phyloP scores from a whole-genome alignment of 2,888 invertebrate species.

The Pseudococcus longispinus region DNA sequence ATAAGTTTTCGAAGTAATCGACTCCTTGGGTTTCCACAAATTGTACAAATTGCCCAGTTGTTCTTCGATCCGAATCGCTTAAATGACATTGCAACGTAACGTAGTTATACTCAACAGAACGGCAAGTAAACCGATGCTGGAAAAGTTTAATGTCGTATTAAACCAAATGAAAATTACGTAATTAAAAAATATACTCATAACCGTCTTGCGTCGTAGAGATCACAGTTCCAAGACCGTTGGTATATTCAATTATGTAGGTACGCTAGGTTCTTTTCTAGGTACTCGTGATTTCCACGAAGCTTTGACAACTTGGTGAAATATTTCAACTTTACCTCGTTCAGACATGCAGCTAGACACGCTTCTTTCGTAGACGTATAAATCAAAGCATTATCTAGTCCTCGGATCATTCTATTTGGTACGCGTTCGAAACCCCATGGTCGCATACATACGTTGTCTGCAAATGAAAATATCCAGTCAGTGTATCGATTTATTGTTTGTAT shows the following conservation, averaged over 20 bases:
- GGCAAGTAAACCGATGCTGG: constrained; percentile 86
- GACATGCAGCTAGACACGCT: constrained; percentile 88
- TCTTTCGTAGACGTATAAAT: constrained; percentile 94
- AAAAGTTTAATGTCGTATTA: constrained; percentile 60
- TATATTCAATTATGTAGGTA: not conserved
- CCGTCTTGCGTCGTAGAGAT: too few relatives aligned
- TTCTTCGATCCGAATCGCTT: constrained; percentile 87
- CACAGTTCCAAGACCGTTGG: too few relatives aligned
- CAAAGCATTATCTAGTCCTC: constrained; percentile 87
- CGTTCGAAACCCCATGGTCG: constrained; percentile 93
- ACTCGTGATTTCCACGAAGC: not conserved
- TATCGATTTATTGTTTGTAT: not conserved
- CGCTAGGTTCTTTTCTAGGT: too few relatives aligned
- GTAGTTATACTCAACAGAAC: constrained; percentile 93
- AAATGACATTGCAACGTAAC: constrained; percentile 89
- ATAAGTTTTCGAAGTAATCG: constrained; percentile 89
- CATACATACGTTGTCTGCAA: constrained; percentile 83
- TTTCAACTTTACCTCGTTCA: constrained; percentile 75
- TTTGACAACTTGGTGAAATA: not conserved
- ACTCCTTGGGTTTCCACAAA: constrained; percentile 85
- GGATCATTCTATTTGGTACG: constrained; percentile 89
- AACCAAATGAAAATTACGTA: not conserved
- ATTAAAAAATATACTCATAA: not conserved
- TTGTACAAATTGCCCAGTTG: constrained; percentile 87
- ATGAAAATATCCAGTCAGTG: constrained; percentile 34